Evolutionary conservation across 2,797 vertebrate species (phyloP).

Genomic region (Okamejei kenojei): DNA sequence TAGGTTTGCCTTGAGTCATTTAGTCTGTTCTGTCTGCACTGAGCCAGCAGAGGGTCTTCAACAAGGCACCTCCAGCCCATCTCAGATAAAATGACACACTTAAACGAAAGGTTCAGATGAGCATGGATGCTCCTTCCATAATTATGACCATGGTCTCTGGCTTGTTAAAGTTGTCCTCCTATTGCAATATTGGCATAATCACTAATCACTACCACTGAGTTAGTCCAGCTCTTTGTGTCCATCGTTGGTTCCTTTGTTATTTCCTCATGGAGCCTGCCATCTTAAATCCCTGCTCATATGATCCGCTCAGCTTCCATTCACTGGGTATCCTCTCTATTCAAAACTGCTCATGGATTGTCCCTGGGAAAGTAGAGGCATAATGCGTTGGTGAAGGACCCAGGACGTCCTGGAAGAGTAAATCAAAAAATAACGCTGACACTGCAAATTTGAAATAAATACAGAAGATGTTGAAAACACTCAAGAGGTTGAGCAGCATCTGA

Average conservation of each 20-base stretch:
- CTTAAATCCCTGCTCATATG: too few species aligned
- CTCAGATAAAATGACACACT: background rate
- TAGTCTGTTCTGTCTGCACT: background rate
- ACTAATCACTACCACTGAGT: too few species aligned
- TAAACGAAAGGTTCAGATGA: background rate
- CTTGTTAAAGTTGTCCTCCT: too few species aligned
- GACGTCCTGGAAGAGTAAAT: too few species aligned
- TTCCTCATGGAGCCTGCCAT: background rate
- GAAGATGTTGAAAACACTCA: too few species aligned
- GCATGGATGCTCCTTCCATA: background rate
- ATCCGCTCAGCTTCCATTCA: background rate
- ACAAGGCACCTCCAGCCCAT: background rate
- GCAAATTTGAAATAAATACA: too few species aligned
- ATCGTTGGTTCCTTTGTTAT: background rate
- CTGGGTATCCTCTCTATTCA: background rate
- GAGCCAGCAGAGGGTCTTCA: background rate
- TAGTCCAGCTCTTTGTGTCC: too few species aligned
- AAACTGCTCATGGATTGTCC: background rate
- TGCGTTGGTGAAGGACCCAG: too few species aligned
- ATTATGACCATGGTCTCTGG: background rate
- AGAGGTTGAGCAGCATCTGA: too few species aligned
- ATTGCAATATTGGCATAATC: background rate
- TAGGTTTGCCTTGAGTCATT: background rate
- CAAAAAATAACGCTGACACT: too few species aligned
- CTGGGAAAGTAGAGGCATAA: background rate